Evolutionary conservation across 2,113 vertebrate genomes (phyloP).

Genomic region (Chaetops frenatus): DNA sequence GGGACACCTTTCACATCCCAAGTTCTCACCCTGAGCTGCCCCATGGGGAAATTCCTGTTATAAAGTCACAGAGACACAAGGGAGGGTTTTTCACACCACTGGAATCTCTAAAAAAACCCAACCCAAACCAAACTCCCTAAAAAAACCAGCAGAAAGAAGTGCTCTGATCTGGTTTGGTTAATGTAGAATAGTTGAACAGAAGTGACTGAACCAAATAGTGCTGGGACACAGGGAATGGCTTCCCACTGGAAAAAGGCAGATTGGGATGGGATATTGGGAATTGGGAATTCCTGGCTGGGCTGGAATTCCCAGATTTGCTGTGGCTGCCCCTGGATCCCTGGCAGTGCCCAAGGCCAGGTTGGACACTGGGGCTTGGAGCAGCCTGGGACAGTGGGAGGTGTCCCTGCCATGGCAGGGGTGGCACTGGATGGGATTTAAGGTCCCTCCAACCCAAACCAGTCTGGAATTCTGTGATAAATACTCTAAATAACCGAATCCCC

Average conservation of each 20-base stretch:
- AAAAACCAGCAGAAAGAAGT: background rate
- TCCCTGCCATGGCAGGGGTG: background rate
- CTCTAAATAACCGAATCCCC: rapidly evolving
- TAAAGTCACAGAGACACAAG: background rate
- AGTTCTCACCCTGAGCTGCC: too few relatives aligned
- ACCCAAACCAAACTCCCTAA: background rate
- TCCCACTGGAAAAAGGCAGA: background rate
- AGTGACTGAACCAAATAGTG: background rate
- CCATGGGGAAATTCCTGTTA: rapidly evolving
- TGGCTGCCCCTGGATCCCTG: background rate
- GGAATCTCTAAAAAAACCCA: background rate
- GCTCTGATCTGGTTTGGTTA: background rate
- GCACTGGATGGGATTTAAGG: rapidly evolving
- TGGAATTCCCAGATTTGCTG: background rate
- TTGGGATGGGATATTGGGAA: rapidly evolving
- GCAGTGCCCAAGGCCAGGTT: background rate
- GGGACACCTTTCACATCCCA: too few relatives aligned
- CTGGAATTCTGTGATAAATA: background rate
- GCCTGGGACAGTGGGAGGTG: background rate
- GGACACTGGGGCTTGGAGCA: background rate
- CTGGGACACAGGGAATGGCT: background rate
- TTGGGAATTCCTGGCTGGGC: background rate
- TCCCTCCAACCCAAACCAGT: rapidly evolving
- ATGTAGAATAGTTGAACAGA: background rate
- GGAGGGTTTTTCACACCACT: background rate